These are phyloP conservation scores for Syngnathus floridae DNA, from an alignment of 2,113 vertebrate genomes.

Conservation along the genomic window DNA sequence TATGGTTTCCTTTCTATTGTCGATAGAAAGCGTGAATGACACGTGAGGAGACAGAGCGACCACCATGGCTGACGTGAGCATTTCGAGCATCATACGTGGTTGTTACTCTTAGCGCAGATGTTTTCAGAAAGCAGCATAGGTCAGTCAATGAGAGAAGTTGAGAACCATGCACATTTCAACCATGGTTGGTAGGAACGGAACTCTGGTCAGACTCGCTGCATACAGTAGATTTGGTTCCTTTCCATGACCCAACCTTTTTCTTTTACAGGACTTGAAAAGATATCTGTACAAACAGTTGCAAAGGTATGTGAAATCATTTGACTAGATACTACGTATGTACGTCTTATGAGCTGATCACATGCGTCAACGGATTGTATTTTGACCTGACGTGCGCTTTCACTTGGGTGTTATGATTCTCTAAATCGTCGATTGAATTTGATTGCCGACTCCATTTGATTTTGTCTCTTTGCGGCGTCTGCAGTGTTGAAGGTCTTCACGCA, in stretches of 20 bases:
- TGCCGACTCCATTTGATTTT: too few species aligned
- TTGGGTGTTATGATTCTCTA: too few species aligned
- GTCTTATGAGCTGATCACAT: too few species aligned
- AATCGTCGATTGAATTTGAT: too few species aligned
- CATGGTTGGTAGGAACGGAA: neutral
- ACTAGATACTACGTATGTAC: too few species aligned
- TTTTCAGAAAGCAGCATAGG: neutral
- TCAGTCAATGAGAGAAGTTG: neutral
- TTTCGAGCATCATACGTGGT: neutral
- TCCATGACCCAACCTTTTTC: neutral
- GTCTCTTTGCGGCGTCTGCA: constrained; percentile 33
- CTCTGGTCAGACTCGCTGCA: neutral
- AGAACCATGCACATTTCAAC: neutral
- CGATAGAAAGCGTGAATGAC: neutral
- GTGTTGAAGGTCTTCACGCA: constrained; percentile 93
- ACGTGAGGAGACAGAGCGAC: neutral
- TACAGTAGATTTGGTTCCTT: neutral
- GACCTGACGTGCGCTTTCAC: too few species aligned
- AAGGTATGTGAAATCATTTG: constrained; percentile 70
- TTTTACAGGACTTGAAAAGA: constrained; percentile 83
- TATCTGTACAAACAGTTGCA: constrained; percentile 93
- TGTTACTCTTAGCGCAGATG: too few species aligned
- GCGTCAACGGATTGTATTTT: too few species aligned
- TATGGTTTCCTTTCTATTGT: constrained; percentile 6
- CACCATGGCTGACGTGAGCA: constrained; percentile 47